phyloP scores from a whole-genome alignment of 2,888 invertebrate species.

The Conomelus anceps region DNA sequence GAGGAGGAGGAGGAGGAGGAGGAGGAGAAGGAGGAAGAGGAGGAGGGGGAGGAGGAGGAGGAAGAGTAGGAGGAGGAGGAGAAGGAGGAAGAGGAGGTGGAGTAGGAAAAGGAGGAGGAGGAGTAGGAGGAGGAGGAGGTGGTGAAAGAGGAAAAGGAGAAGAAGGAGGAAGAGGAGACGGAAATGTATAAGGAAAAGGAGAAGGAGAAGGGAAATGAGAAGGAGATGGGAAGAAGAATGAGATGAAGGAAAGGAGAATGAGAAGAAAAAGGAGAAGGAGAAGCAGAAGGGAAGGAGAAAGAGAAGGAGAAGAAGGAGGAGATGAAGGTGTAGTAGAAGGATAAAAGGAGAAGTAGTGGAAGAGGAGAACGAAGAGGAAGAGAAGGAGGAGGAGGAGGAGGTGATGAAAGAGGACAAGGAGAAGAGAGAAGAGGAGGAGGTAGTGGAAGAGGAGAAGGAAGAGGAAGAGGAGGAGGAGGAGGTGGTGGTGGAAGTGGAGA shows the following conservation, averaged over 20 bases:
- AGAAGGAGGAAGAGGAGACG: too few species aligned
- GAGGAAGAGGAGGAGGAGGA: conserved; percentile 20
- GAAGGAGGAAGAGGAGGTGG: neutral
- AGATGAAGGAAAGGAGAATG: neutral
- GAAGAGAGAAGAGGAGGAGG: neutral
- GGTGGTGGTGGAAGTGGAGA: conserved; percentile 12
- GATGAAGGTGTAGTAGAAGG: neutral
- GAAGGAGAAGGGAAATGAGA: neutral
- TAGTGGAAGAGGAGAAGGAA: conserved; percentile 20
- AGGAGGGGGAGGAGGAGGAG: neutral
- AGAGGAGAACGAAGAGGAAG: conserved; percentile 22
- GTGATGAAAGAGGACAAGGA: neutral
- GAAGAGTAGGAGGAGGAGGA: neutral
- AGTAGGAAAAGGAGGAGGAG: too few species aligned
- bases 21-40: neutral
- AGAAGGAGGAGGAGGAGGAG: conserved; percentile 20
- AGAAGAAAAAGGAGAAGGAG: neutral
- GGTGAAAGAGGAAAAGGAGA: neutral
- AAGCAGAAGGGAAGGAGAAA: neutral
- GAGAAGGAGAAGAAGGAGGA: neutral
- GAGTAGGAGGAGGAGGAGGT: too few species aligned
- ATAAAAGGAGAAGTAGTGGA: neutral
- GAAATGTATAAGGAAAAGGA: neutral
- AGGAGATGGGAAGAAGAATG: neutral
- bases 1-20: conserved; percentile 1